A percentile compares a stretch with the other conserved stretches of the same genome.
Conservation (phyloP, 92 coral and sea anemone genomes). For the Parazoanthus darwini region DNA sequence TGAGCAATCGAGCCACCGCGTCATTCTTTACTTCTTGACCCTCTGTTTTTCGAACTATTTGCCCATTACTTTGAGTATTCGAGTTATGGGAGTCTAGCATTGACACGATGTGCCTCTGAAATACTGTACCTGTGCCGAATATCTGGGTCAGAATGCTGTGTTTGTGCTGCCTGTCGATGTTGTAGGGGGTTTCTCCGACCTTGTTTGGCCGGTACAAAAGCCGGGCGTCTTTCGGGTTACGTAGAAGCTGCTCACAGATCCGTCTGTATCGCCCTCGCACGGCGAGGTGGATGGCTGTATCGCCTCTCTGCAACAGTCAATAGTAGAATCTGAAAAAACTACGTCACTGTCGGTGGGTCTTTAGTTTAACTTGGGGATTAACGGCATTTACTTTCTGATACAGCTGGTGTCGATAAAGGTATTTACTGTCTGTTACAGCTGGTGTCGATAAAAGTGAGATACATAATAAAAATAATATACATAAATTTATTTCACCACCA, state of each 20-base stretch:
- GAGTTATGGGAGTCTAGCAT: no score
- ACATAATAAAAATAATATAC: no score
- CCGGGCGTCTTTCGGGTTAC: conserved; percentile 95
- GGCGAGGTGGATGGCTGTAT: conserved; percentile 90
- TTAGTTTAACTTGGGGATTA: no score
- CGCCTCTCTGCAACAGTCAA: conserved; percentile 78
- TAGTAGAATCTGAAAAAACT: not conserved
- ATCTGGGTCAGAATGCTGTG: conserved; percentile 91
- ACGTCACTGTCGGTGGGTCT: no score
- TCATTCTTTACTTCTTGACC: no score
- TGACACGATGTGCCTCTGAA: not conserved
- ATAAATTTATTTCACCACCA: no score
- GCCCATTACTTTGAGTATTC: not conserved
- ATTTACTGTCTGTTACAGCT: no score
- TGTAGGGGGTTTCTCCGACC: conserved; percentile 96
- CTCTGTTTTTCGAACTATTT: not conserved
- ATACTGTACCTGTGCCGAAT: conserved; percentile 76
- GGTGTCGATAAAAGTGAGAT: no score
- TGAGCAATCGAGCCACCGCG: no score
- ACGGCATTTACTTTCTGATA: no score
- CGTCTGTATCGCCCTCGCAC: conserved; percentile 93
- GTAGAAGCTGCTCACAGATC: conserved; percentile 84
- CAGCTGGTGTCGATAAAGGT: no score
- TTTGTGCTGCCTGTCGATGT: conserved; percentile 93
- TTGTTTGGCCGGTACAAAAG: conserved; percentile 92